Conservation (phyloP, 2,797 vertebrate genomes). For the Melanogrammus aeglefinus region DNA sequence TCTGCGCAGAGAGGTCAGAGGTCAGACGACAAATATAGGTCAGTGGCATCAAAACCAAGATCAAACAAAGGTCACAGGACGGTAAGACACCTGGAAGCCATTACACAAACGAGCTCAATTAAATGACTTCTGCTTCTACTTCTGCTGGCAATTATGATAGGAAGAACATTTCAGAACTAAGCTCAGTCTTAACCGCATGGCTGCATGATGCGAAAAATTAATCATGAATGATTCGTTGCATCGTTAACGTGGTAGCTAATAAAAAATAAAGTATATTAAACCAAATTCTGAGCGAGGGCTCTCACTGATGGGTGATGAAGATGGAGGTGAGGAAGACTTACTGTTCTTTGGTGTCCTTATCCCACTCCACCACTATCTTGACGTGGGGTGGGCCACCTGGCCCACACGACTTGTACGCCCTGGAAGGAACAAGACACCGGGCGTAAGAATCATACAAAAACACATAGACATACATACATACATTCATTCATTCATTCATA, state of each 20-base stretch:
- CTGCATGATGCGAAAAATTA: too few relatives aligned
- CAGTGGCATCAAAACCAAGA: slow-evolving; percentile 21
- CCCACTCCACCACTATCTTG: slow-evolving; percentile 98
- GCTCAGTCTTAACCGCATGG: too few relatives aligned
- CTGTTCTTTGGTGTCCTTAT: slow-evolving; percentile 98
- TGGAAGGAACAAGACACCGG: slow-evolving; percentile 46
- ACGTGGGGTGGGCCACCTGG: slow-evolving; percentile 92
- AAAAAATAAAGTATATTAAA: background rate
- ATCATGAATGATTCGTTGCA: too few relatives aligned
- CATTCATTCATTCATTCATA: background rate
- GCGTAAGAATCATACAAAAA: background rate
- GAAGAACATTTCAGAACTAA: too few relatives aligned
- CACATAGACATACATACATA: background rate
- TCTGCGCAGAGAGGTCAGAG: slow-evolving; percentile 58
- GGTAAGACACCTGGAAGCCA: background rate
- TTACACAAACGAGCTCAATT: too few relatives aligned
- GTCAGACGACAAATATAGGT: slow-evolving; percentile 16
- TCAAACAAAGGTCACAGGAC: background rate
- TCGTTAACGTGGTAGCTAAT: too few relatives aligned
- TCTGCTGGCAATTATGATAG: too few relatives aligned
- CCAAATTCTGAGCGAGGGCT: background rate
- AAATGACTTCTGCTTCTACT: too few relatives aligned
- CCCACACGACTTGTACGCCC: slow-evolving; percentile 92
- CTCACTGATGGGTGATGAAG: background rate
- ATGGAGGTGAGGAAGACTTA: slow-evolving; percentile 70